Evolutionary conservation across 2,888 invertebrate species (phyloP).

Genomic region (Cataglyphis altisquamis): DNA sequence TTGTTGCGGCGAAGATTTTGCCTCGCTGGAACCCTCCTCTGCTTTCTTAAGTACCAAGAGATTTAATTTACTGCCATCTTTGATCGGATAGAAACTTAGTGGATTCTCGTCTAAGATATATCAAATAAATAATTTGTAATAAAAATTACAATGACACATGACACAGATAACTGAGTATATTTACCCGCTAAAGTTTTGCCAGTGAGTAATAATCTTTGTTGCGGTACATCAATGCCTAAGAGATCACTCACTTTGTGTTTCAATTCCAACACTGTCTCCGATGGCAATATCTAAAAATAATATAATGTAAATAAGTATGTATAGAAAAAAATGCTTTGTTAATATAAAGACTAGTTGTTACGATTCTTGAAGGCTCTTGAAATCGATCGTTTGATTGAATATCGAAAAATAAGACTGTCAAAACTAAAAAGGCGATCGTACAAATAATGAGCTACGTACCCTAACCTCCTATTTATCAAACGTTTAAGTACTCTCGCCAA

Average conservation of each 20-base stretch:
- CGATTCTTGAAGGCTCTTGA: not conserved
- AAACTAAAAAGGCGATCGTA: not conserved
- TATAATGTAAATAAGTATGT: not conserved
- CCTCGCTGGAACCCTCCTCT: constrained; percentile 74
- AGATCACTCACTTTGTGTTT: constrained; percentile 90
- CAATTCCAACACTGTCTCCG: constrained; percentile 89
- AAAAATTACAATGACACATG: not conserved
- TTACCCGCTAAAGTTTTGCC: constrained; percentile 90
- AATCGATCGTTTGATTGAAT: not conserved
- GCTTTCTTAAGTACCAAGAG: constrained; percentile 89
- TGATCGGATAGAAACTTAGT: constrained; percentile 91
- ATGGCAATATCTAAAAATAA: constrained; percentile 81
- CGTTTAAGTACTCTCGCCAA: not conserved
- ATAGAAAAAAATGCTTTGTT: not conserved
- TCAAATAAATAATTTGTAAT: not conserved
- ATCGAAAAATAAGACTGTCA: not conserved
- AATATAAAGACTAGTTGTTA: not conserved
- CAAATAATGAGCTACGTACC: not conserved
- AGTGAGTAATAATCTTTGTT: constrained; percentile 91
- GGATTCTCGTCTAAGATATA: constrained; percentile 89
- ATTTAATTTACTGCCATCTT: constrained; percentile 92
- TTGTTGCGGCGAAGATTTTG: constrained; percentile 63
- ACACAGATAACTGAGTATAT: not conserved
- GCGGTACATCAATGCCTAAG: constrained; percentile 89
- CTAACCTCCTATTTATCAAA: not conserved